phyloP scores from a whole-genome alignment of 64 coral and sea anemone genomes.

The Acropora yongei region DNA sequence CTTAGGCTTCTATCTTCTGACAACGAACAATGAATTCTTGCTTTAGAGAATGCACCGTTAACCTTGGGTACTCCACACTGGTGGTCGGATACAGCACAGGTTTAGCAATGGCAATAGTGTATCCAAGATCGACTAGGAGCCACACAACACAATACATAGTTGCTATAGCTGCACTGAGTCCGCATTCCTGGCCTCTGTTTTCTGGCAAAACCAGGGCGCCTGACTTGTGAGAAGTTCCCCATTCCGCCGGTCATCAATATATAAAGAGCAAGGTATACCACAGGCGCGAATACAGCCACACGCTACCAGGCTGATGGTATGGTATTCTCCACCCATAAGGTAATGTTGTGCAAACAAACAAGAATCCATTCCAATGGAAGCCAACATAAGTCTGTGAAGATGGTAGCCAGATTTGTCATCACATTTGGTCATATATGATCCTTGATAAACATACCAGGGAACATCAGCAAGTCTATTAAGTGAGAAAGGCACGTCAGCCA shows the following conservation, averaged over 20 bases:
- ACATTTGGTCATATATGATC: constrained; percentile 20
- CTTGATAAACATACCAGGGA: constrained; percentile 20
- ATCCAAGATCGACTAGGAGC: constrained; percentile 5
- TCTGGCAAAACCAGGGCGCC: constrained; percentile 2
- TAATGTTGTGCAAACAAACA: neutral
- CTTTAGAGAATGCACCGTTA: constrained; percentile 16
- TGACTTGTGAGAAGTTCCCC: neutral
- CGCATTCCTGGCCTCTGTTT: neutral
- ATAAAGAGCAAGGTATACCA: constrained; percentile 33
- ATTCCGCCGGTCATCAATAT: constrained; percentile 1
- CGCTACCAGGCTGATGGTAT: constrained; percentile 16
- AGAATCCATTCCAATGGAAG: neutral
- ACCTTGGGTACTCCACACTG: constrained; percentile 12
- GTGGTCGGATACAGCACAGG: constrained; percentile 41
- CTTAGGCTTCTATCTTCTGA: constrained; percentile 19
- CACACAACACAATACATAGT: neutral
- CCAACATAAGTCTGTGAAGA: constrained; percentile 7
- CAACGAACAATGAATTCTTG: constrained; percentile 19
- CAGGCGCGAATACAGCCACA: constrained; percentile 3
- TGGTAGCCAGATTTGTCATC: constrained; percentile 50
- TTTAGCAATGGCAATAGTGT: constrained; percentile 36
- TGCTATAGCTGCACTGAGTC: neutral
- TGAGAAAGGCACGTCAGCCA: constrained; percentile 42
- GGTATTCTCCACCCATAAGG: constrained; percentile 1
- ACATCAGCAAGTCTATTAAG: constrained; percentile 29